phyloP scores from a whole-genome alignment of 2,113 vertebrate species.

The Oncorhynchus clarkii region DNA sequence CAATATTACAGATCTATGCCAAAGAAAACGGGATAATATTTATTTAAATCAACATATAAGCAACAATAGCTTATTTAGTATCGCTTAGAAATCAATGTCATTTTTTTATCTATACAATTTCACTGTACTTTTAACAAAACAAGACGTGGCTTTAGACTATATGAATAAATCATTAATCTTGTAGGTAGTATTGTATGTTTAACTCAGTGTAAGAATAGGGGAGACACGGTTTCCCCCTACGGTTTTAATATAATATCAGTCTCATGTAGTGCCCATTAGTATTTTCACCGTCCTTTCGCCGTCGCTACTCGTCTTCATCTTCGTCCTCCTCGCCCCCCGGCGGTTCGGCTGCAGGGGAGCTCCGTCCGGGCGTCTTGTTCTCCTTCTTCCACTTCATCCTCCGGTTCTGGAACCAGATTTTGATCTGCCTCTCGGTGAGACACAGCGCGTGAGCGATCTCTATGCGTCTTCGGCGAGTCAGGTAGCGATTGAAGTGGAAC shows the following conservation, averaged over 20 bases:
- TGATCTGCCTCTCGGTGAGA: conserved; percentile 82
- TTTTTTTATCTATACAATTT: conserved; percentile 1
- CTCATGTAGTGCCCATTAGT: background rate
- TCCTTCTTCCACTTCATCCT: conserved; percentile 88
- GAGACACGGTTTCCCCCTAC: background rate
- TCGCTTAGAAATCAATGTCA: background rate
- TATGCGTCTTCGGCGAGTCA: conserved; percentile 78
- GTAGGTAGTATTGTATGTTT: conserved; percentile 36
- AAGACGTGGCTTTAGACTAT: conserved; percentile 2
- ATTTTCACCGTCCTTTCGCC: background rate
- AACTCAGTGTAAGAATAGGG: conserved; percentile 24
- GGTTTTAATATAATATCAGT: conserved; percentile 8
- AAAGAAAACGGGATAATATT: background rate
- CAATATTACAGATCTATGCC: background rate
- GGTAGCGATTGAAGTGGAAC: conserved; percentile 84
- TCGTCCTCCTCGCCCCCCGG: conserved; percentile 77
- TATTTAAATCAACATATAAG: background rate
- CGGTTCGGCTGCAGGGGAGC: conserved; percentile 70
- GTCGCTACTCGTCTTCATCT: conserved; percentile 49
- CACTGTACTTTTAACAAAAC: conserved; percentile 2
- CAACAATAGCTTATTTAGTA: background rate
- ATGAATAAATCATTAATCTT: conserved; percentile 19
- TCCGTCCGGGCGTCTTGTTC: conserved; percentile 70
- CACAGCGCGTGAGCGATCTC: conserved; percentile 83
- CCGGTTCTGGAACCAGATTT: conserved; percentile 86